Conservation (phyloP, 1,140 invertebrate species). For the Psilanteris sp. region DNA sequence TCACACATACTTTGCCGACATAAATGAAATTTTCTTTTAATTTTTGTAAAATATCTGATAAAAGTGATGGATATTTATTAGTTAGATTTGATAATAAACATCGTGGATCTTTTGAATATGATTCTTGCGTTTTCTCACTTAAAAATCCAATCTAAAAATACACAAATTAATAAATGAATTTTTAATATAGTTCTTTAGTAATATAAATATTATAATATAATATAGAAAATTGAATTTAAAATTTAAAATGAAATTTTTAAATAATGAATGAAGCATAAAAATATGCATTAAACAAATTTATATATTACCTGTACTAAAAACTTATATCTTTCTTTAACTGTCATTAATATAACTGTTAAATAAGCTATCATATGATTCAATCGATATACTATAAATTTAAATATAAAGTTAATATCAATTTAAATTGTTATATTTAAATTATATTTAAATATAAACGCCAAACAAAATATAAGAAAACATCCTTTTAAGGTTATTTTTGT, state of each 20-base stretch:
- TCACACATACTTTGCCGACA: conserved; percentile 81
- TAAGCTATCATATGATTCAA: conserved; percentile 86
- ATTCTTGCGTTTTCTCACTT: conserved; percentile 85
- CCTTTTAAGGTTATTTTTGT: too few species aligned
- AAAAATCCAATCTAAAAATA: conserved; percentile 86
- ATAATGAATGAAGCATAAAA: too few species aligned
- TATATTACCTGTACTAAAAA: conserved; percentile 82
- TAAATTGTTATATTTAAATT: too few species aligned
- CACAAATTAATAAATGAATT: neutral
- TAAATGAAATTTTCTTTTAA: conserved; percentile 84
- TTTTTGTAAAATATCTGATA: conserved; percentile 84
- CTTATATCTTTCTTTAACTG: conserved; percentile 83
- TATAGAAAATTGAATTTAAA: too few species aligned
- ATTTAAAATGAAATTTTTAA: too few species aligned
- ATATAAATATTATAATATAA: too few species aligned
- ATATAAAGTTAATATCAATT: too few species aligned
- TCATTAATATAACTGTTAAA: conserved; percentile 84
- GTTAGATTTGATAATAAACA: conserved; percentile 87
- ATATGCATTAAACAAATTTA: too few species aligned
- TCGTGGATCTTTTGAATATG: conserved; percentile 87
- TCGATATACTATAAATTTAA: too few species aligned
- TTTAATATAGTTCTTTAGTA: too few species aligned
- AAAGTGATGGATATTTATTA: conserved; percentile 85
- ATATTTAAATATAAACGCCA: too few species aligned
- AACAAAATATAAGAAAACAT: too few species aligned